Conservation (phyloP, 2,113 vertebrate species). For the Brachionichthys hirsutus region DNA sequence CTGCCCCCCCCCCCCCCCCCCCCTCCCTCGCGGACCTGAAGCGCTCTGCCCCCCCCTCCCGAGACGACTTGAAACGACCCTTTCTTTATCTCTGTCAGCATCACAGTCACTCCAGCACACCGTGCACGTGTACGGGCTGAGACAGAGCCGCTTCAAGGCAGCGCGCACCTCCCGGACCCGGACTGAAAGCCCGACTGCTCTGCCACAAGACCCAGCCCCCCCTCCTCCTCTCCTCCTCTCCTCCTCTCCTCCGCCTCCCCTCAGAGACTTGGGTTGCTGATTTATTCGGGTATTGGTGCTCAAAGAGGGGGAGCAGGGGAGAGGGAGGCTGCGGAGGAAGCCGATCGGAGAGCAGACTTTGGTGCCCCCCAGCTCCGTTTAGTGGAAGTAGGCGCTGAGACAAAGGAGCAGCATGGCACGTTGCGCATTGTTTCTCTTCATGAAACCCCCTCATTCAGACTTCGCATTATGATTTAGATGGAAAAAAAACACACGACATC, state of each 20-base stretch:
- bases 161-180: slow-evolving; percentile 63
- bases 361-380: slow-evolving; percentile 80
- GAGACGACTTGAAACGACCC: neutral
- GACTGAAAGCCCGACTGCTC: slow-evolving; percentile 73
- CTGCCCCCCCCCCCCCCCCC: slow-evolving; percentile 13
- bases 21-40: slow-evolving; percentile 25
- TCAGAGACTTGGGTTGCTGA: slow-evolving; percentile 65
- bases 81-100: slow-evolving; percentile 55
- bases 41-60: slow-evolving; percentile 4
- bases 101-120: slow-evolving; percentile 54
- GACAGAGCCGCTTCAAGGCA: slow-evolving; percentile 47
- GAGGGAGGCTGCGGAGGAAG: slow-evolving; percentile 1
- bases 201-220: slow-evolving; percentile 67
- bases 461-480: neutral
- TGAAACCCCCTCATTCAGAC: neutral
- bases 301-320: slow-evolving; percentile 57
- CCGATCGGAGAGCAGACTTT: slow-evolving; percentile 67
- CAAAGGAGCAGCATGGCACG: slow-evolving; percentile 63
- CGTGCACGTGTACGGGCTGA: slow-evolving; percentile 13
- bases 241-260: slow-evolving; percentile 43
- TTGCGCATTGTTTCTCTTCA: neutral
- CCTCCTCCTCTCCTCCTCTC: too few species aligned
- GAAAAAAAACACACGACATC: neutral
- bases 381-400: slow-evolving; percentile 73
- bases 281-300: slow-evolving; percentile 76